Conservation (phyloP, 2,113 vertebrate species). For the Lagopus leucura region DNA sequence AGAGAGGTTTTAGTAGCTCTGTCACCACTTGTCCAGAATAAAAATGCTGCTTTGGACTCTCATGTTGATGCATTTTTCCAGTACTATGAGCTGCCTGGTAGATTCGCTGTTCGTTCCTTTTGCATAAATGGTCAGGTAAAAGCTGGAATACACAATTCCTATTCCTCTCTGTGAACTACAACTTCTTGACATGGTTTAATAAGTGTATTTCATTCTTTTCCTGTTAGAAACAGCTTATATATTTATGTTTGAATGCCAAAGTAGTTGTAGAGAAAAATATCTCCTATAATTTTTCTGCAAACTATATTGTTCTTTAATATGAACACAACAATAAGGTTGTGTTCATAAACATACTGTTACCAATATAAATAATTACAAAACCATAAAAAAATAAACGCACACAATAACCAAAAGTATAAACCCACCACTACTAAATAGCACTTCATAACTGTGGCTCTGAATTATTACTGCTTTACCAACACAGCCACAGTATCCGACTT, state of each 20-base stretch:
- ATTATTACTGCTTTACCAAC: conserved; percentile 33
- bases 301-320: conserved; percentile 1
- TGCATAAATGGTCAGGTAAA: not conserved
- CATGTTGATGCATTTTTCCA: not conserved
- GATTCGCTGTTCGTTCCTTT: not conserved
- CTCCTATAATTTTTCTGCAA: conserved; percentile 17
- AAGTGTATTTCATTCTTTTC: not conserved
- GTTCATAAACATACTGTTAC: conserved; percentile 14
- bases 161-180: not conserved
- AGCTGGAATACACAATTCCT: not conserved
- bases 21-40: not conserved
- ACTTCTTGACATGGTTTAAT: not conserved
- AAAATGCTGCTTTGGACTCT: not conserved
- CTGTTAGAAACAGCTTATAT: not conserved
- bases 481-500: not conserved
- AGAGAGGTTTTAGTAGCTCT: not conserved
- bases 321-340: not conserved
- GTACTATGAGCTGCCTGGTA: not conserved
- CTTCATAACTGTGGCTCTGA: conserved; percentile 34
- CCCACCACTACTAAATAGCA: not conserved
- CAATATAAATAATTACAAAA: conserved; percentile 45
- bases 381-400: conserved; percentile 1
- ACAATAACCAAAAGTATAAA: conserved; percentile 11
- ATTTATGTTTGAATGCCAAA: not conserved
- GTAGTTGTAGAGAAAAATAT: not conserved